These are phyloP conservation scores for Blomia tropicalis DNA, from an alignment of 2,888 invertebrate species.

Conservation along the genomic window DNA sequence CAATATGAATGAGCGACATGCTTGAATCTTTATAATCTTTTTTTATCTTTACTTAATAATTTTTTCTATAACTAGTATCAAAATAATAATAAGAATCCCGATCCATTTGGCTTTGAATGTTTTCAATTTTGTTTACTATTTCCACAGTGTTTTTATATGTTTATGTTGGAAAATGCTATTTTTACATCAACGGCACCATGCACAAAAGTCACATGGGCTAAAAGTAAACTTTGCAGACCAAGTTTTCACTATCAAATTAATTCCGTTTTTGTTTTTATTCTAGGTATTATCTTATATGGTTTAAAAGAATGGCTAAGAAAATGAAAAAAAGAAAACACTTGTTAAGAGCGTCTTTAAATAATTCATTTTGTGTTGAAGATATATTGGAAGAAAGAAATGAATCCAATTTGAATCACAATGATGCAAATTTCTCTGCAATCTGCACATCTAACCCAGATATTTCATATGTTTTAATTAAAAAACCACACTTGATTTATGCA, in stretches of 20 bases:
- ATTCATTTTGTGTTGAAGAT: too few species aligned
- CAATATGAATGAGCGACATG: slow-evolving; percentile 47
- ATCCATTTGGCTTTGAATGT: too few species aligned
- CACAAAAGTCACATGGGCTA: background rate
- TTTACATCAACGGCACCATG: background rate
- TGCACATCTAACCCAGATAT: background rate
- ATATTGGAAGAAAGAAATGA: too few species aligned
- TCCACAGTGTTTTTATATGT: background rate
- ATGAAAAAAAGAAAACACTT: background rate
- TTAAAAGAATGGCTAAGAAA: background rate
- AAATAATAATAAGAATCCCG: too few species aligned
- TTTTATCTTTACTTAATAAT: background rate
- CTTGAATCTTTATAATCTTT: background rate
- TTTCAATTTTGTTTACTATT: background rate
- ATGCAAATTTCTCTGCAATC: too few species aligned
- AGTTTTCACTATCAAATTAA: too few species aligned
- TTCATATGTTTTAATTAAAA: background rate
- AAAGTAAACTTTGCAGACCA: too few species aligned
- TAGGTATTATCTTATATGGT: background rate
- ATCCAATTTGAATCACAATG: too few species aligned
- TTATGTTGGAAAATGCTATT: background rate
- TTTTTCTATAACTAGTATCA: background rate
- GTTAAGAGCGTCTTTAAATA: too few species aligned
- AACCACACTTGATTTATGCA: background rate
- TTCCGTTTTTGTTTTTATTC: background rate